Evolutionary conservation across 2,888 invertebrate genomes (phyloP).

Genomic region (Tanytarsus gracilentus): DNA sequence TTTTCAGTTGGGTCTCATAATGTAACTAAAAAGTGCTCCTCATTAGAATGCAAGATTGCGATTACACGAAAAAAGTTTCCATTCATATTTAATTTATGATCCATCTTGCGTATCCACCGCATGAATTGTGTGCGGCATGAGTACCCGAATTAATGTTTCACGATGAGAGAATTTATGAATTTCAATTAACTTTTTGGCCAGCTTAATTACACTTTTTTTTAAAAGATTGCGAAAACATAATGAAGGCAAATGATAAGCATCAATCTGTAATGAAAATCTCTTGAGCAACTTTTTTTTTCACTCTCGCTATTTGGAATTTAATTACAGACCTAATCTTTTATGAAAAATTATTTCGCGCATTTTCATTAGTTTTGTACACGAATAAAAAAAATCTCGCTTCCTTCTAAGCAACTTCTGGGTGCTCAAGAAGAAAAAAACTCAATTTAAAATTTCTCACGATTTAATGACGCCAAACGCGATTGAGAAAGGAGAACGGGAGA

Average conservation of each 20-base stretch:
- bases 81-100: too few species aligned
- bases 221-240: constrained; percentile 2
- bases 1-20: too few species aligned
- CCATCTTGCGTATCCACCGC: too few species aligned
- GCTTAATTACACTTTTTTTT: not conserved
- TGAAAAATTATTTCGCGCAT: too few species aligned
- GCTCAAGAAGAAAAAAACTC: constrained; percentile 16
- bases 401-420: constrained; percentile 2
- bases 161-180: constrained; percentile 10
- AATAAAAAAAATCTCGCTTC: not conserved
- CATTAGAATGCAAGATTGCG: too few species aligned
- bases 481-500: not conserved
- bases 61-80: too few species aligned
- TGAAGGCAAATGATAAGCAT: constrained; percentile 16
- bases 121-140: too few species aligned
- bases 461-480: constrained; percentile 26
- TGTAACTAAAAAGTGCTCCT: too few species aligned
- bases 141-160: too few species aligned
- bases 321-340: not conserved
- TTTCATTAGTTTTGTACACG: not conserved
- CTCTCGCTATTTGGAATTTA: not conserved
- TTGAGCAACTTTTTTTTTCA: not conserved
- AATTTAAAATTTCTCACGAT: constrained; percentile 29
- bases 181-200: constrained; percentile 9
- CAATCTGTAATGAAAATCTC: constrained; percentile 24